A percentile compares a stretch with the other conserved stretches of the same genome.
These are phyloP conservation scores for Vireo griseus DNA, from an alignment of 2,797 vertebrate species.

Conservation along the genomic window DNA sequence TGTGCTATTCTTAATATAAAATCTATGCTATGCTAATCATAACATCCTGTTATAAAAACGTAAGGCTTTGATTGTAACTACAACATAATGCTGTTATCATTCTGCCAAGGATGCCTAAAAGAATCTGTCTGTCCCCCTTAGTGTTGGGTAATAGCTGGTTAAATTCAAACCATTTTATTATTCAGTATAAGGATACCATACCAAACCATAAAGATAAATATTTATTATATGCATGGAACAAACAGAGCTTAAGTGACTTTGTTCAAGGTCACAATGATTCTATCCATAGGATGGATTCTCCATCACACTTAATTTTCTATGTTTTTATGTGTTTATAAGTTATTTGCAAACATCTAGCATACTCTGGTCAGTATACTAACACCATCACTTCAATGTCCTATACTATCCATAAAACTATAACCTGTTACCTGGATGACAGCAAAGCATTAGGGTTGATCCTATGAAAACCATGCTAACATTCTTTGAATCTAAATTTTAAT, in stretches of 20 bases:
- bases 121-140: not conserved
- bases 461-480: not conserved
- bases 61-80: not conserved
- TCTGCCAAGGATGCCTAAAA: not conserved
- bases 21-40: not conserved
- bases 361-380: not conserved
- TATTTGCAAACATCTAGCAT: not conserved
- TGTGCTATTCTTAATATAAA: not conserved
- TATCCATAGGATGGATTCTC: not conserved
- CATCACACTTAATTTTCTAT: not conserved
- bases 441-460: not conserved
- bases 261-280: not conserved
- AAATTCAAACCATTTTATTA: not conserved
- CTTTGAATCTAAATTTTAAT: not conserved
- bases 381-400: not conserved
- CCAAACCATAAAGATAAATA: not conserved
- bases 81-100: not conserved
- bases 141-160: not conserved
- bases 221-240: not conserved
- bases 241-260: not conserved
- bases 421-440: not conserved
- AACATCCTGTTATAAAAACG: not conserved
- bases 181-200: not conserved
- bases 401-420: not conserved
- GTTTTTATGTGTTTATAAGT: not conserved